Percentiles rank a stretch among this genome's conserved stretches.
Conservation (phyloP, 2,888 invertebrate species). For the Brachypalpus laphriformis region DNA sequence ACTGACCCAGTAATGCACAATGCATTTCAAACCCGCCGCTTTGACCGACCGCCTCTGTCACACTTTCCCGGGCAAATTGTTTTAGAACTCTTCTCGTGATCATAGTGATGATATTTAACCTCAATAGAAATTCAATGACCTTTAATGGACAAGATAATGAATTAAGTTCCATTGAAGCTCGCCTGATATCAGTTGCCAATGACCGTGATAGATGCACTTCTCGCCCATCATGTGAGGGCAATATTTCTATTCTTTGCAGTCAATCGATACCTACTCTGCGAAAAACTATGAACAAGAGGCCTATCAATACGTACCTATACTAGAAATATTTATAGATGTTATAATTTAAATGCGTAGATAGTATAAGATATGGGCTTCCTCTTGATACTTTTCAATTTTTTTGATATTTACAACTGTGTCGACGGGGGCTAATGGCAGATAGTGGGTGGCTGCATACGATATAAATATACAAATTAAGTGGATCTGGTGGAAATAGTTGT, state of each 20-base stretch:
- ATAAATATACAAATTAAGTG: background rate
- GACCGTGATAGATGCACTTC: background rate
- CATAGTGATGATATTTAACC: slow-evolving; percentile 56
- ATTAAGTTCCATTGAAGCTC: slow-evolving; percentile 33
- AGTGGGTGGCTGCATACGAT: background rate
- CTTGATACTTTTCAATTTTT: no score
- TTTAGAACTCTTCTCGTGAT: slow-evolving; percentile 12
- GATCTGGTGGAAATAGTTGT: background rate
- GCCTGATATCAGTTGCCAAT: background rate
- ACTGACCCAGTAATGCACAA: slow-evolving; percentile 11
- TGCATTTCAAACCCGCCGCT: background rate
- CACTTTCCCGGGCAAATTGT: background rate
- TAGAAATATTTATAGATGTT: background rate
- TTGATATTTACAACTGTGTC: background rate
- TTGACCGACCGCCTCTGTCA: background rate
- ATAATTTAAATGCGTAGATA: background rate
- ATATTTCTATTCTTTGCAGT: background rate
- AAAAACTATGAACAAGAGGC: background rate
- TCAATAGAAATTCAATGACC: slow-evolving; percentile 58
- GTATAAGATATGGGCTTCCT: no score
- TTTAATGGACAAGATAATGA: slow-evolving; percentile 46
- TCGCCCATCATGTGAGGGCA: background rate
- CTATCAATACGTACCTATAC: background rate
- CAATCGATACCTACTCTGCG: background rate
- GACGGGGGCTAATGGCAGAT: background rate